Evolutionary conservation across 1,140 invertebrate genomes (phyloP).

Genomic region (Maniola jurtina): DNA sequence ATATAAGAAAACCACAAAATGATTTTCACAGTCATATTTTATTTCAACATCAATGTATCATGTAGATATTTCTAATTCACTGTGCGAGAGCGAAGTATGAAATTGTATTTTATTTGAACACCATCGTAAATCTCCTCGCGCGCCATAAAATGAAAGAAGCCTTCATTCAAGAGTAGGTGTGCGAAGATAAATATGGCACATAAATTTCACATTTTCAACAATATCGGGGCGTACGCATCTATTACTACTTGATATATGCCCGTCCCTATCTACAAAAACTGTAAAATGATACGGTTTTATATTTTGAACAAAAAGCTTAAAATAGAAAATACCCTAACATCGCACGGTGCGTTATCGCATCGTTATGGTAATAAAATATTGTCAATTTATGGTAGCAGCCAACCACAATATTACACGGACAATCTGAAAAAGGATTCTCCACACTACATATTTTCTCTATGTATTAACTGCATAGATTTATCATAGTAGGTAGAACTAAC

Average conservation of each 20-base stretch:
- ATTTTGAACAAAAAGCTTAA: background rate
- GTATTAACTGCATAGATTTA: no score
- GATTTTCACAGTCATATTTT: no score
- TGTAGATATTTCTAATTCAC: constrained; percentile 70
- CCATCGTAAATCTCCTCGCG: constrained; percentile 63
- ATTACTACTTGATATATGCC: constrained; percentile 34
- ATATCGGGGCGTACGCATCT: constrained; percentile 45
- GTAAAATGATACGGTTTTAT: constrained; percentile 16
- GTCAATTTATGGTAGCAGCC: no score
- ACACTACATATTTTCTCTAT: no score
- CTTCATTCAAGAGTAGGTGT: constrained; percentile 54
- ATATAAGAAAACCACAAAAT: no score
- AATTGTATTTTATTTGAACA: constrained; percentile 74
- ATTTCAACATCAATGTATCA: constrained; percentile 27
- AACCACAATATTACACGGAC: no score
- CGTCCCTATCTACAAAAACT: constrained; percentile 15
- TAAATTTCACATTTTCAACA: constrained; percentile 67
- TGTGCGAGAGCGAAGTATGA: constrained; percentile 45
- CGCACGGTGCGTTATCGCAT: background rate
- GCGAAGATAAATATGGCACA: constrained; percentile 55
- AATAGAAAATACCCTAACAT: constrained; percentile 6
- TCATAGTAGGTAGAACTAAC: no score
- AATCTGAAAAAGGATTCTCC: no score
- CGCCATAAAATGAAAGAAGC: constrained; percentile 62
- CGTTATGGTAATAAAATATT: background rate